Conservation (phyloP, 2,113 vertebrate species). For the Sus scrofa region DNA sequence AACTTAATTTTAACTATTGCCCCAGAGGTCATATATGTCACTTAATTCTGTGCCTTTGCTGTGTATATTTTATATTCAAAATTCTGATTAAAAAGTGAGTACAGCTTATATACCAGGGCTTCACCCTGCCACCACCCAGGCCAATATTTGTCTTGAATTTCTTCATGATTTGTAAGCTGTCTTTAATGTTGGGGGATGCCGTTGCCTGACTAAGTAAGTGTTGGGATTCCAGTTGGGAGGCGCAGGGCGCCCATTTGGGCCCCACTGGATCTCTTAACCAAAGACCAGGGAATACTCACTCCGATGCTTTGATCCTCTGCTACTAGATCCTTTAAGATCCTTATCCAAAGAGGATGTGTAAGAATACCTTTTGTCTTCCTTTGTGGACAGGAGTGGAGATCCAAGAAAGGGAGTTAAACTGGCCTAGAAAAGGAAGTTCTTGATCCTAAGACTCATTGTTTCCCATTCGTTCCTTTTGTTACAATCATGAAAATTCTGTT, state of each 20-base stretch:
- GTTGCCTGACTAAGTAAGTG: background rate
- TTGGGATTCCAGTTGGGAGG: background rate
- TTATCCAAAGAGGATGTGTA: background rate
- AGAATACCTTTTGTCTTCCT: background rate
- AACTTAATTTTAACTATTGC: background rate
- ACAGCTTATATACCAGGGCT: background rate
- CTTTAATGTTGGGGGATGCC: background rate
- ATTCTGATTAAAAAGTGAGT: constrained; percentile 7
- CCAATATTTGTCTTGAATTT: constrained; percentile 26
- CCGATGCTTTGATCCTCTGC: background rate
- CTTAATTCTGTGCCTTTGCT: background rate
- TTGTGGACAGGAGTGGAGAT: background rate
- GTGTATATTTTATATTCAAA: background rate
- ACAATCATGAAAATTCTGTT: background rate
- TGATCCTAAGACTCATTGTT: background rate
- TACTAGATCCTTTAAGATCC: background rate
- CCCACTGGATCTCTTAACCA: background rate
- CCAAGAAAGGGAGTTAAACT: background rate
- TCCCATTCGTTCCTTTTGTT: constrained; percentile 38
- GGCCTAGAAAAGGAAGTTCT: constrained; percentile 10
- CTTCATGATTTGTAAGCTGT: background rate
- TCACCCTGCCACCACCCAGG: background rate
- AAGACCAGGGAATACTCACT: background rate
- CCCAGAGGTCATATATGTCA: background rate
- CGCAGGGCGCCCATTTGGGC: background rate